Base-by-base conservation (phyloP, 2,113 vertebrate species). In the Haliaeetus leucogaster region DNA sequence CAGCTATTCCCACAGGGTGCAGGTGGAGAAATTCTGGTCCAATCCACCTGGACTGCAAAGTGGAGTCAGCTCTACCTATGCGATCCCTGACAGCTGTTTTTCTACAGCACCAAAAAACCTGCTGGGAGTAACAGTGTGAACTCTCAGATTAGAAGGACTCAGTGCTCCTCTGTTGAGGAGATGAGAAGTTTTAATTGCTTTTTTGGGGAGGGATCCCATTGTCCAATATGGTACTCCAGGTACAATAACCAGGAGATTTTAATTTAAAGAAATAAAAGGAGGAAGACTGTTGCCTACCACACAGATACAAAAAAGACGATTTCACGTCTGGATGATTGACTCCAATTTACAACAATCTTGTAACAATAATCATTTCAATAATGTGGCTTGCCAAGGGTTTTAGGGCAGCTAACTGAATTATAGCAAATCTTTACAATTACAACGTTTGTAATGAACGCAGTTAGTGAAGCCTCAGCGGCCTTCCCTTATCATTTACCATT, bases 361-460 rank as follows among this genome's bases (percentile, higher is more conserved):
- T 97, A 98, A 97, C 91, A 95, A 96, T 92, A 95, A 95, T 93
- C 88, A 94, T 96, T 94, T 97, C 94, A 96, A 90, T 96, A 95
- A 83, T 83, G 83, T 89, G 71, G 70, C 89, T 95, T 94, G 95
- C 91, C 94, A 95, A 96, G 82, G 62, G 59, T 97, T 98, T 97
- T 96, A 97, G 95, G 96, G 95, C 95, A 98, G 95, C 95, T 96
- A 82, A 95, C 90, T 95, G 95, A 98, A 96, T 97, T 96, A 94
- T 97, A 97, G 88, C 93, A 95, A 97, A 96, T 96, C 94, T 96
- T 98, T 80, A 95, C 95, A 94, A 97, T 97, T 95, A 98, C 96
- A 97, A 86, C 53, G 12, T 98, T 95, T 96, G 95, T 94, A 97
- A 91, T 97, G 92, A 97, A 97, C 18, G 50, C 86, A 95, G 88